Conservation (phyloP, 2,113 vertebrate species). For the Myiozetetes cayanensis region DNA sequence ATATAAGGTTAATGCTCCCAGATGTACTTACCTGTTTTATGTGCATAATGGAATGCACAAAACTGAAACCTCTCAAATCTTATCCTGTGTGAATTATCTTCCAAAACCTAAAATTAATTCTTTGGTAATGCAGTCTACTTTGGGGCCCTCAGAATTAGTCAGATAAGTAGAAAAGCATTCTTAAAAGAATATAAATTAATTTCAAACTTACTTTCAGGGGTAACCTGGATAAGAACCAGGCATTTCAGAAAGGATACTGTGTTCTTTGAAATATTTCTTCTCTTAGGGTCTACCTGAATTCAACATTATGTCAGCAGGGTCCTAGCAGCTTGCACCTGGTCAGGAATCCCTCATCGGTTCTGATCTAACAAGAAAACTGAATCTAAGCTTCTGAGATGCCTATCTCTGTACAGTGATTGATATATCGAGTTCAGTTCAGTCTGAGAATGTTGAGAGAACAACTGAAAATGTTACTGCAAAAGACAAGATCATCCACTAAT, state of each 20-base stretch:
- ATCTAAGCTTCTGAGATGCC: background rate
- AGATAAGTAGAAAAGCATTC: background rate
- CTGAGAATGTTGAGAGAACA: background rate
- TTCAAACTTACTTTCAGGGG: background rate
- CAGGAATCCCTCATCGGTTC: background rate
- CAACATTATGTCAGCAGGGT: accelerated
- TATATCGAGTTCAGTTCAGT: background rate
- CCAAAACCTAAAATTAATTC: background rate
- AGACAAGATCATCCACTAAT: background rate
- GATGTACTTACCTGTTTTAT: background rate
- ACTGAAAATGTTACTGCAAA: background rate
- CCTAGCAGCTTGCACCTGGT: background rate
- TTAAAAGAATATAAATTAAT: background rate
- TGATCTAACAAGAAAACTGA: background rate
- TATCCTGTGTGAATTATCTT: background rate
- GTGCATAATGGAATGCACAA: background rate
- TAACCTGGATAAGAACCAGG: background rate
- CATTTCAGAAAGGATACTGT: background rate
- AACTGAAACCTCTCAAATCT: background rate
- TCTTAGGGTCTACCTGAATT: background rate
- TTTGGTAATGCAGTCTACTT: background rate
- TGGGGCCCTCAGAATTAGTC: background rate
- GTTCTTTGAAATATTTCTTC: background rate
- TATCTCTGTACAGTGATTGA: background rate
- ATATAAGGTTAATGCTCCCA: background rate